These are phyloP conservation scores for Pinctada fucata DNA, from an alignment of 2,888 invertebrate species.

Conservation along the genomic window DNA sequence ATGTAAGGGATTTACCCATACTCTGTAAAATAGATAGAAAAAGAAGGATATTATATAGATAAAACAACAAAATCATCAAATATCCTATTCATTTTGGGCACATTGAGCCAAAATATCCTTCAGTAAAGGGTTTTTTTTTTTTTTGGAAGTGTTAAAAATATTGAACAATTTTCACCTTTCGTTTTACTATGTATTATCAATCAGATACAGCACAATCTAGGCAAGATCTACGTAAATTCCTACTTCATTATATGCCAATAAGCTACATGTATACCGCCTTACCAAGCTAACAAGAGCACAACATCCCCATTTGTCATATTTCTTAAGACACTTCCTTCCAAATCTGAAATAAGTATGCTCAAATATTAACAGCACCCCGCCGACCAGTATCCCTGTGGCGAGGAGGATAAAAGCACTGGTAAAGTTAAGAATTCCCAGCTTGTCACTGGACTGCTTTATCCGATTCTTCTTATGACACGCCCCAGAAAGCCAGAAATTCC, in stretches of 20 bases:
- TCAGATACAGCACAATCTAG: too few species aligned
- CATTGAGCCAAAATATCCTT: neutral
- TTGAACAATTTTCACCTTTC: too few species aligned
- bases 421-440: constrained; percentile 86
- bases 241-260: too few species aligned
- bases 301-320: constrained; percentile 89
- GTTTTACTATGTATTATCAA: too few species aligned
- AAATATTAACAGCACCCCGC: constrained; percentile 89
- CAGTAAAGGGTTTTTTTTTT: neutral
- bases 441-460: constrained; percentile 82
- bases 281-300: constrained; percentile 96
- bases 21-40: constrained; percentile 75
- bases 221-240: too few species aligned
- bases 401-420: constrained; percentile 96
- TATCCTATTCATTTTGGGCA: neutral
- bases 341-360: constrained; percentile 98
- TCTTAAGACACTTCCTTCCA: constrained; percentile 70
- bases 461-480: constrained; percentile 92
- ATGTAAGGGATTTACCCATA: constrained; percentile 88
- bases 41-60: neutral
- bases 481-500: constrained; percentile 96
- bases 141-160: neutral
- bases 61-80: neutral
- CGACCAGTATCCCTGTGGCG: constrained; percentile 94
- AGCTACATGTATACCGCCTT: constrained; percentile 75